These are phyloP conservation scores for Siphlonurus alternatus DNA, from an alignment of 2,888 invertebrate species.

Conservation along the genomic window DNA sequence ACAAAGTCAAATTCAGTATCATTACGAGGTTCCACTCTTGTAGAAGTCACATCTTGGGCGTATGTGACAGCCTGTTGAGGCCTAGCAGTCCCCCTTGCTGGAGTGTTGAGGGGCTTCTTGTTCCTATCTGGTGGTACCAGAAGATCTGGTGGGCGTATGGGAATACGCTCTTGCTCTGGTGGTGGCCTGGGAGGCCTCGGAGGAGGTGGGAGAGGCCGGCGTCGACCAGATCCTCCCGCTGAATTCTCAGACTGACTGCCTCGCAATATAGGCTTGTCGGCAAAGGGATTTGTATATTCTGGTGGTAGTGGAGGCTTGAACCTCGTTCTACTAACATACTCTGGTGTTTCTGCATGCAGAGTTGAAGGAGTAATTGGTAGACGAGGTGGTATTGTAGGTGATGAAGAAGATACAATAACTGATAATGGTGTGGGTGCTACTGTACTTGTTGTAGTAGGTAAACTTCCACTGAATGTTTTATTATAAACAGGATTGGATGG, in stretches of 20 bases:
- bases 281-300: constrained; percentile 69
- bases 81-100: constrained; percentile 11
- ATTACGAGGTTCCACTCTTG: constrained; percentile 17
- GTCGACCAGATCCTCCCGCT: constrained; percentile 16
- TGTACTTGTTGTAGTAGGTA: constrained; percentile 37
- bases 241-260: constrained; percentile 42
- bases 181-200: constrained; percentile 38
- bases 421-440: constrained; percentile 23
- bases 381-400: constrained; percentile 15
- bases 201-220: constrained; percentile 68
- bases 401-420: constrained; percentile 15
- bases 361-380: constrained; percentile 9
- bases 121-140: constrained; percentile 16
- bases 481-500: constrained; percentile 43
- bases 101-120: constrained; percentile 16
- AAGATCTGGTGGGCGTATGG: constrained; percentile 50
- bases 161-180: constrained; percentile 70
- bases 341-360: constrained; percentile 12
- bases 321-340: constrained; percentile 28
- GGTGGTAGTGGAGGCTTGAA: constrained; percentile 72
- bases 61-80: background rate
- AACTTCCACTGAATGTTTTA: constrained; percentile 40
- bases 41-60: constrained; percentile 15
- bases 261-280: constrained; percentile 73
- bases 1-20: constrained; percentile 37